phyloP scores from a whole-genome alignment of 2,797 vertebrate species.

The Tokudaia tokunoshimensis region DNA sequence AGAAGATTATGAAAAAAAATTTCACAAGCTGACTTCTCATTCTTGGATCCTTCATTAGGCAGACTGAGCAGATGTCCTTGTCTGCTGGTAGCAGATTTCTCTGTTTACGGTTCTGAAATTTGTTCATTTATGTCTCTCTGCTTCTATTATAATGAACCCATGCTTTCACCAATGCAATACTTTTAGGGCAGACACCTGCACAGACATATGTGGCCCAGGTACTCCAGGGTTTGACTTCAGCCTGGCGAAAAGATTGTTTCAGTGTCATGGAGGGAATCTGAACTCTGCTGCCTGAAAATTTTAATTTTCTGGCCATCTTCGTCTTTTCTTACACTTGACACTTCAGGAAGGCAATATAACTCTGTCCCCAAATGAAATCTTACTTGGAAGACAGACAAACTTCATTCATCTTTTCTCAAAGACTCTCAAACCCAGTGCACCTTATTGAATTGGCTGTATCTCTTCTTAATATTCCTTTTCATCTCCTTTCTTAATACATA shows the following conservation, averaged over 20 bases:
- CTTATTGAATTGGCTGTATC: background rate
- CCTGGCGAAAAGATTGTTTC: background rate
- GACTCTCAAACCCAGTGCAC: background rate
- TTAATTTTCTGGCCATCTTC: background rate
- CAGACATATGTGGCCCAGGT: background rate
- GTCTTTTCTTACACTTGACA: background rate
- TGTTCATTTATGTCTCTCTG: background rate
- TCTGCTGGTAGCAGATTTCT: constrained; percentile 22
- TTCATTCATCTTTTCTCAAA: background rate
- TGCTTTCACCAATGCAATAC: background rate
- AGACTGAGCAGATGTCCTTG: background rate
- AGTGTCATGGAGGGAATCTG: background rate
- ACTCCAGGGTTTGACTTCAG: background rate
- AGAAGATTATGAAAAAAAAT: background rate
- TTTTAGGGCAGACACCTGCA: background rate
- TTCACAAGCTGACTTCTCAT: background rate
- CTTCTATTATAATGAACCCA: background rate
- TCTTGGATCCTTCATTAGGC: background rate
- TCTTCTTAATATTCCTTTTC: background rate
- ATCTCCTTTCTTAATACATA: background rate
- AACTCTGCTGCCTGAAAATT: background rate
- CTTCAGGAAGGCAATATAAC: background rate
- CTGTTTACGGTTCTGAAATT: background rate
- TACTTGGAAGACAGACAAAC: background rate
- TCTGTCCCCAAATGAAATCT: background rate